Evolutionary conservation across 2,113 vertebrate species (phyloP).

Genomic region (Notothenia rossii): DNA sequence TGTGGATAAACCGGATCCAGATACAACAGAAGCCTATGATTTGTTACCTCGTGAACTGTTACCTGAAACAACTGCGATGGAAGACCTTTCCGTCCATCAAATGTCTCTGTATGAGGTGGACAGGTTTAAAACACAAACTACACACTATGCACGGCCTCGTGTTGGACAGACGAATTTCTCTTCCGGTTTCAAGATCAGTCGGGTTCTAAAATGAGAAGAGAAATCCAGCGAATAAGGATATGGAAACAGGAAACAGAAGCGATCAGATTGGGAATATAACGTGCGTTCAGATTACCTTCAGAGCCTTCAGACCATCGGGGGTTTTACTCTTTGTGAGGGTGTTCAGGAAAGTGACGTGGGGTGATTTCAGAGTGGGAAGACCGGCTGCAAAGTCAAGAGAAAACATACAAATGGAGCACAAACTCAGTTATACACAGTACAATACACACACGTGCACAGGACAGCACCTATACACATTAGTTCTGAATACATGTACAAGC

Average conservation of each 20-base stretch:
- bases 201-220: conserved; percentile 50
- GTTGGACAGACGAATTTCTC: not conserved
- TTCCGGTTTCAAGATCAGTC: conserved; percentile 22
- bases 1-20: not conserved
- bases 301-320: conserved; percentile 2
- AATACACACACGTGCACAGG: too few species aligned
- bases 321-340: conserved; percentile 50
- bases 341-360: conserved; percentile 39
- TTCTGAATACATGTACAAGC: too few species aligned
- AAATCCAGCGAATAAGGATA: not conserved
- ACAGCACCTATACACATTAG: too few species aligned
- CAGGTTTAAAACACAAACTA: conserved; percentile 80
- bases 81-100: conserved; percentile 87
- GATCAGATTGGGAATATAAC: not conserved
- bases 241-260: not conserved
- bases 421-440: not conserved
- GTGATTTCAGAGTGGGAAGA: conserved; percentile 71
- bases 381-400: conserved; percentile 76
- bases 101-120: conserved; percentile 91
- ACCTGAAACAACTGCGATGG: conserved; percentile 94
- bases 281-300: conserved; percentile 43
- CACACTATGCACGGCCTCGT: conserved; percentile 75
- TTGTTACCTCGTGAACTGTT: conserved; percentile 71
- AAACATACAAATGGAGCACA: conserved; percentile 39
- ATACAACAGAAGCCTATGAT: not conserved